Percentiles rank a stretch among this genome's conserved stretches.
phyloP scores from a whole-genome alignment of 2,797 vertebrate genomes.

The Acanthurus tractus region DNA sequence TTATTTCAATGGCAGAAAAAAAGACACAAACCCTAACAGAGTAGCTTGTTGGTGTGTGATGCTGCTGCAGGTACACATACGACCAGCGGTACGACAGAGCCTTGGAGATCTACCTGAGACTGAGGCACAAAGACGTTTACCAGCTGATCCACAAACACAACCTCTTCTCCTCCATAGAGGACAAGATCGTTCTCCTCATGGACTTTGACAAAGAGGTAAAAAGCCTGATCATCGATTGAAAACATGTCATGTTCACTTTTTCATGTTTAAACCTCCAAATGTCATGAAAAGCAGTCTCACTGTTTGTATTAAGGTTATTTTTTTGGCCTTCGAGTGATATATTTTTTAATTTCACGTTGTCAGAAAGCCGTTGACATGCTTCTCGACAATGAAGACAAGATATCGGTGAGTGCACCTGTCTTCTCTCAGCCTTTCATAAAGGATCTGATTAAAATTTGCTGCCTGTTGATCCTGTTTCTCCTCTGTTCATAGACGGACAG shows the following conservation, averaged over 20 bases:
- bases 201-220: conserved; percentile 97
- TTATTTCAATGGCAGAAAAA: neutral
- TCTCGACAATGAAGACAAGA: conserved; percentile 98
- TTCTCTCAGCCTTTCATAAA: neutral
- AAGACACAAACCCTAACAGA: neutral
- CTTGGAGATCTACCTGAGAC: conserved; percentile 95
- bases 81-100: conserved; percentile 98
- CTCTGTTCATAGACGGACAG: conserved; percentile 89
- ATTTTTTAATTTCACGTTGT: conserved; percentile 34
- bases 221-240: neutral
- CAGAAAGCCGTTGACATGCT: conserved; percentile 99
- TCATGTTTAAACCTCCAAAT: neutral
- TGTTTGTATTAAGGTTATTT: neutral
- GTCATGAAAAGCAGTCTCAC: neutral
- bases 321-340: conserved; percentile 36
- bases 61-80: conserved; percentile 91
- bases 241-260: neutral
- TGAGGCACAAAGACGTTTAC: conserved; percentile 97
- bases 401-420: conserved; percentile 89
- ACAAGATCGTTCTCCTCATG: conserved; percentile 99
- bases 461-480: conserved; percentile 9
- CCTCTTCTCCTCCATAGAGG: conserved; percentile 96
- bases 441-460: neutral
- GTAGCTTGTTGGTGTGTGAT: neutral
- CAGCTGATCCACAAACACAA: conserved; percentile 98